Conservation (phyloP, 2,113 vertebrate genomes). For the Ceuthmochares aereus region DNA sequence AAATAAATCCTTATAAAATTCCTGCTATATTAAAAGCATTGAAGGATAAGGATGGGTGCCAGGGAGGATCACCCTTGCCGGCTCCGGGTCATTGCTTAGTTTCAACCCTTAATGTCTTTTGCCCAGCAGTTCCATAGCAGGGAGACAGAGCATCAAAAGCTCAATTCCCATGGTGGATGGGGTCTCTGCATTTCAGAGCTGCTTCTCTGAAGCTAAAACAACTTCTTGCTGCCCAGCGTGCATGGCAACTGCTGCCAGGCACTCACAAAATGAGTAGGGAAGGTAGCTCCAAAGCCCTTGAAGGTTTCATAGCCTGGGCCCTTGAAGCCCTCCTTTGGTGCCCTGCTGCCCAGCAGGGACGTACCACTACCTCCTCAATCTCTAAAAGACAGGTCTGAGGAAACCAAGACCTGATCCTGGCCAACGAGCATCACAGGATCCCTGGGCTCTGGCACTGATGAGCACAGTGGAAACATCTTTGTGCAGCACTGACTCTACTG, state of each 20-base stretch:
- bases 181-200: not conserved
- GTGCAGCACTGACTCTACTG: not conserved
- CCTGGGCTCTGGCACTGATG: fast-evolving
- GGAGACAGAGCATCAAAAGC: not conserved
- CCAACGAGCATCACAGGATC: not conserved
- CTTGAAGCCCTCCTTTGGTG: not conserved
- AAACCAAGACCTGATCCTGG: not conserved
- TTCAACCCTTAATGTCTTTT: not conserved
- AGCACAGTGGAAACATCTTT: not conserved
- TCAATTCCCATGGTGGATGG: not conserved
- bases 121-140: not conserved
- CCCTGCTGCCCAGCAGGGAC: not conserved
- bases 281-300: not conserved
- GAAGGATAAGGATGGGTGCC: not conserved
- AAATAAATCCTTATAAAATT: not conserved
- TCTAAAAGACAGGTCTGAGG: not conserved
- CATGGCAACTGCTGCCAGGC: not conserved
- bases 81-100: not conserved
- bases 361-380: not conserved
- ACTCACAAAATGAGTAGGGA: not conserved
- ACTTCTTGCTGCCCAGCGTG: not conserved
- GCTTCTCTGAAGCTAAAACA: not conserved
- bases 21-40: not conserved
- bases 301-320: not conserved
- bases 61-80: not conserved